Conservation (phyloP, 2,888 invertebrate genomes). For the Brachyptera risi region DNA sequence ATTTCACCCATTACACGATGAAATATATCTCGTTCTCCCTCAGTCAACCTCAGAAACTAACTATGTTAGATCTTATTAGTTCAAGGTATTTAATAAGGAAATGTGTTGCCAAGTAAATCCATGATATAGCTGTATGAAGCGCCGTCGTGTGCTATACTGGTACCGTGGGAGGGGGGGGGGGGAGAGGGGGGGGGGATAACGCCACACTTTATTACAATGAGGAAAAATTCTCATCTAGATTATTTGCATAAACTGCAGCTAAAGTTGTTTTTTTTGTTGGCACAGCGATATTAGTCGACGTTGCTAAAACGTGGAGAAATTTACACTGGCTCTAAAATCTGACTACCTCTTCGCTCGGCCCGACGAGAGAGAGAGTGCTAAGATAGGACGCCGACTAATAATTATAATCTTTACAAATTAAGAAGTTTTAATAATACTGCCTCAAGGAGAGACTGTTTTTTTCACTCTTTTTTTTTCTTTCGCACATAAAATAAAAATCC, state of each 20-base stretch:
- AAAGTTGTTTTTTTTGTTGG: slow-evolving; percentile 37
- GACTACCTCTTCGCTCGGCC: slow-evolving; percentile 33
- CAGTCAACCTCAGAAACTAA: slow-evolving; percentile 29
- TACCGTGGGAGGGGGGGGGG: background rate
- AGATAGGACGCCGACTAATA: slow-evolving; percentile 48
- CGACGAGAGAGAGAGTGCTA: too few species aligned
- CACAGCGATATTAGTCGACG: slow-evolving; percentile 34
- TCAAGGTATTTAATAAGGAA: slow-evolving; percentile 47
- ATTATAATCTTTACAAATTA: slow-evolving; percentile 48
- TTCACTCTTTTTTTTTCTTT: too few species aligned
- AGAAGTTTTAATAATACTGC: slow-evolving; percentile 41
- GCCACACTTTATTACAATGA: slow-evolving; percentile 44
- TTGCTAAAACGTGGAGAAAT: slow-evolving; percentile 28
- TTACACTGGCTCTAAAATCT: slow-evolving; percentile 40
- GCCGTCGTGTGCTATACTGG: too few species aligned
- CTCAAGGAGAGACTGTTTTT: slow-evolving; percentile 14
- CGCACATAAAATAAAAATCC: too few species aligned
- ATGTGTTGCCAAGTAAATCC: slow-evolving; percentile 44
- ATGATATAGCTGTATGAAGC: slow-evolving; percentile 32
- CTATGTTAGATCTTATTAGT: slow-evolving; percentile 44
- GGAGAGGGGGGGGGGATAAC: slow-evolving; percentile 40
- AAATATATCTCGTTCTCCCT: slow-evolving; percentile 33
- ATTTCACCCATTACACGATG: slow-evolving; percentile 28
- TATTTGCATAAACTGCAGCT: slow-evolving; percentile 50
- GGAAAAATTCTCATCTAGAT: slow-evolving; percentile 49